Base-by-base conservation (phyloP, 2,888 invertebrate species). In the Lithophane ornitopus region DNA sequence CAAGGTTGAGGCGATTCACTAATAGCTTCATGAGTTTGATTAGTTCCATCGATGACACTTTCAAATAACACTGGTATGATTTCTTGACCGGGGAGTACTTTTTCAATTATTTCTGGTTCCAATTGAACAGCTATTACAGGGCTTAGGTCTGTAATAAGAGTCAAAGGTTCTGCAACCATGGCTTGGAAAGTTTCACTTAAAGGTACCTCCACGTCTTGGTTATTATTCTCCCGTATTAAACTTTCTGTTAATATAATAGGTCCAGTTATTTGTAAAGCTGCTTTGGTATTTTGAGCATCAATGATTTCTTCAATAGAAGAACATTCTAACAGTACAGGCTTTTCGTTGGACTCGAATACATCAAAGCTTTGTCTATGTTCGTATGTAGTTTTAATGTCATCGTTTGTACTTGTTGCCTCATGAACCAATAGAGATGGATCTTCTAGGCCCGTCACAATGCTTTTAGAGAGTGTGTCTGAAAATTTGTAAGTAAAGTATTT, bases 381-480 rank as follows among this genome's bases (percentile, higher is more conserved):
- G 22, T 34, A 28, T 62, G 26, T 26, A 62, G n/a, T 62, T 72
- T 52, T 56, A 66, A 26, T 66, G 6, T 46, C 59, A 44, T 70
- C 8, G 14, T 61, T 52, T 69, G 56, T 14, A 62, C 16, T 44
- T 58, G 56, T 56, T 22, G 22, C n/a, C 34, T 65, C 58, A 41
- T 62, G 19, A 70, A 67, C 14, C 22, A 73, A 46, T 49, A 54
- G 6, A 62, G 34, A 28, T 70, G 52, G 19, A 49, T 83, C 73
- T 74, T 84, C 75, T n/a, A 68, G 49, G 66, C 19, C 66, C 46
- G 41, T 59, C 74, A 59, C 44, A 28, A 58, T 16, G 67, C 34
- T 72, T 74, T 76, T 59, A 72, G 69, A 72, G 46, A 62, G 22
- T 73, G 41, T 75, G 63, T 76, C 84, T 81, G 82, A 80, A 82